Conservation (phyloP, 2,797 vertebrate genomes). For the Dromococcyx pavoninus region DNA sequence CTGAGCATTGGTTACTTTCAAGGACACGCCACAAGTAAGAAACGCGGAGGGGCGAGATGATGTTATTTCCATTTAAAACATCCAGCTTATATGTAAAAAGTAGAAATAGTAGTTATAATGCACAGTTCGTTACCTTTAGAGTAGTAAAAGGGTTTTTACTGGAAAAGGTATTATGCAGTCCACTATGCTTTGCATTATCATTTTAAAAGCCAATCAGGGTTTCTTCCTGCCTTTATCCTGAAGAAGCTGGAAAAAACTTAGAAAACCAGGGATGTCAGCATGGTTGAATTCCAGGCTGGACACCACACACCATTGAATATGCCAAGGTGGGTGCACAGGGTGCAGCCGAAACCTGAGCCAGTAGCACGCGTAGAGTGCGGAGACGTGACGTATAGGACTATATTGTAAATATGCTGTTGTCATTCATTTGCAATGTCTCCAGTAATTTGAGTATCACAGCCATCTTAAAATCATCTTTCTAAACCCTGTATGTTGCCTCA, state of each 20-base stretch:
- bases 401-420: background rate
- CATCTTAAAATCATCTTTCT: background rate
- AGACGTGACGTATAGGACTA: rapidly evolving
- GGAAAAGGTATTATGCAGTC: slow-evolving; percentile 21
- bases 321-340: rapidly evolving
- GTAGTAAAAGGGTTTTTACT: slow-evolving; percentile 14
- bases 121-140: background rate
- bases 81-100: background rate
- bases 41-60: background rate
- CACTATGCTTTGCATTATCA: slow-evolving; percentile 8
- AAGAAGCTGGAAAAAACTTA: background rate
- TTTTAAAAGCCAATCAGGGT: background rate
- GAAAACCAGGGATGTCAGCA: background rate
- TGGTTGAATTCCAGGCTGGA: background rate
- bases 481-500: background rate
- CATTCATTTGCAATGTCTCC: background rate
- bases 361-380: background rate
- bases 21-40: background rate
- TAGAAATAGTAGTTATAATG: background rate
- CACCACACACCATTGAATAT: rapidly evolving
- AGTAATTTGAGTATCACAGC: background rate
- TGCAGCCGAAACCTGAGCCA: background rate
- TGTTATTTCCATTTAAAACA: slow-evolving; percentile 12
- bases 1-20: background rate
- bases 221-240: background rate